Evolutionary conservation across 2,797 vertebrate genomes (phyloP).

Genomic region (Enteromius paludinosus): DNA sequence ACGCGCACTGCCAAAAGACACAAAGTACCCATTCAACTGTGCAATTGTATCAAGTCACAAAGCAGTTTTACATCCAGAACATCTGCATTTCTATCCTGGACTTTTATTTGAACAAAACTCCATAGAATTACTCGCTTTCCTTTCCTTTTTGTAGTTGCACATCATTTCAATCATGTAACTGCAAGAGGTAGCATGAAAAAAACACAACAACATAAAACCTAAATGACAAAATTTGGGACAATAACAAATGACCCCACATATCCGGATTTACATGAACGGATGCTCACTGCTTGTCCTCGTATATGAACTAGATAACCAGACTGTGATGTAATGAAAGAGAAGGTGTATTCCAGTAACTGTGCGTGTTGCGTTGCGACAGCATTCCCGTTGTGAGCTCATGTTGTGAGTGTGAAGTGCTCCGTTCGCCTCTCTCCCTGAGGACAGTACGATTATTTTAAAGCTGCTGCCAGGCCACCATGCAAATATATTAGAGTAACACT

Average conservation of each 20-base stretch:
- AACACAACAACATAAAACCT: neutral
- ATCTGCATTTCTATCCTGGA: neutral
- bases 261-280: neutral
- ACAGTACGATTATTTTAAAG: slow-evolving; percentile 52
- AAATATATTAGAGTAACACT: slow-evolving; percentile 57
- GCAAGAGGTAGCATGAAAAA: slow-evolving; percentile 40
- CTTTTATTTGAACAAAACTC: slow-evolving; percentile 3
- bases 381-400: slow-evolving; percentile 63
- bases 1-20: neutral
- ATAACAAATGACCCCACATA: neutral
- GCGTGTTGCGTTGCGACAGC: slow-evolving; percentile 75
- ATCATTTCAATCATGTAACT: neutral
- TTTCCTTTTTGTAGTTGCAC: slow-evolving; percentile 12
- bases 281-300: neutral
- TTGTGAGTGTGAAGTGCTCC: slow-evolving; percentile 63
- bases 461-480: slow-evolving; percentile 65
- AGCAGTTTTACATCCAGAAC: slow-evolving; percentile 9
- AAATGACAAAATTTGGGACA: neutral
- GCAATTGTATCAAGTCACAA: slow-evolving; percentile 4
- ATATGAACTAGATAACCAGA: neutral
- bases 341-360: slow-evolving; percentile 65
- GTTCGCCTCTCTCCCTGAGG: slow-evolving; percentile 52
- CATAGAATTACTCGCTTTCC: neutral
- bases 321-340: slow-evolving; percentile 18
- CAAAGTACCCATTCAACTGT: slow-evolving; percentile 6